phyloP scores from a whole-genome alignment of 1,140 invertebrate species.

The Drosophila grimshawi region DNA sequence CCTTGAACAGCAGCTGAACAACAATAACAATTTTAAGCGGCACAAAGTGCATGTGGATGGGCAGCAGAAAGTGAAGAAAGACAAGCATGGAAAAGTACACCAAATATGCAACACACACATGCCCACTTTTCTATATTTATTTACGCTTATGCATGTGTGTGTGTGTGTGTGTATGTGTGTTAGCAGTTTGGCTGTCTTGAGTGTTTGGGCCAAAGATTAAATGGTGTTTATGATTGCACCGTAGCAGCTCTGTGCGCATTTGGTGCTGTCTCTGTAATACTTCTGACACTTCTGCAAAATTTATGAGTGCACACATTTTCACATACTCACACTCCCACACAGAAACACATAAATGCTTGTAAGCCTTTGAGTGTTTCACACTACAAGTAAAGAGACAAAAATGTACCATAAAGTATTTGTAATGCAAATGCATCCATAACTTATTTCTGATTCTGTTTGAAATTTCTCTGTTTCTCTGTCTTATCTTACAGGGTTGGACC shows the following conservation, averaged over 20 bases:
- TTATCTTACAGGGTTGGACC: slow-evolving; percentile 89
- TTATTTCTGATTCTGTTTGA: slow-evolving; percentile 43
- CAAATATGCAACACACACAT: slow-evolving; percentile 28
- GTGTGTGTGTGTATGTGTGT: slow-evolving; percentile 16
- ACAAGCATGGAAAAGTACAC: slow-evolving; percentile 41
- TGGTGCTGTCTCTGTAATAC: slow-evolving; percentile 56
- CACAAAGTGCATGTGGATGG: slow-evolving; percentile 41
- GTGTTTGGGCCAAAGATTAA: slow-evolving; percentile 82
- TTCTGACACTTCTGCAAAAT: slow-evolving; percentile 77
- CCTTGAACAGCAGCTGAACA: slow-evolving; percentile 47
- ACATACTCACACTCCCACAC: slow-evolving; percentile 4
- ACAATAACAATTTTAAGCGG: slow-evolving; percentile 61
- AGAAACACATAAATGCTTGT: slow-evolving; percentile 9
- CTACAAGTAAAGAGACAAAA: slow-evolving; percentile 34
- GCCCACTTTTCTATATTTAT: slow-evolving; percentile 3
- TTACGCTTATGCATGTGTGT: not conserved
- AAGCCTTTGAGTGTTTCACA: slow-evolving; percentile 13
- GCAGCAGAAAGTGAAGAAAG: slow-evolving; percentile 27
- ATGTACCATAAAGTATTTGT: not conserved
- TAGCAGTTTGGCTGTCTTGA: slow-evolving; percentile 50
- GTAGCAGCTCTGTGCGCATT: slow-evolving; percentile 42
- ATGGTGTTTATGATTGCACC: slow-evolving; percentile 76
- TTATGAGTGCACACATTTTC: slow-evolving; percentile 49
- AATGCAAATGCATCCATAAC: slow-evolving; percentile 47
- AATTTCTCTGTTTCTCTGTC: slow-evolving; percentile 1